Evolutionary conservation across 2,797 vertebrate genomes (phyloP).

Genomic region (Falco rusticolus): DNA sequence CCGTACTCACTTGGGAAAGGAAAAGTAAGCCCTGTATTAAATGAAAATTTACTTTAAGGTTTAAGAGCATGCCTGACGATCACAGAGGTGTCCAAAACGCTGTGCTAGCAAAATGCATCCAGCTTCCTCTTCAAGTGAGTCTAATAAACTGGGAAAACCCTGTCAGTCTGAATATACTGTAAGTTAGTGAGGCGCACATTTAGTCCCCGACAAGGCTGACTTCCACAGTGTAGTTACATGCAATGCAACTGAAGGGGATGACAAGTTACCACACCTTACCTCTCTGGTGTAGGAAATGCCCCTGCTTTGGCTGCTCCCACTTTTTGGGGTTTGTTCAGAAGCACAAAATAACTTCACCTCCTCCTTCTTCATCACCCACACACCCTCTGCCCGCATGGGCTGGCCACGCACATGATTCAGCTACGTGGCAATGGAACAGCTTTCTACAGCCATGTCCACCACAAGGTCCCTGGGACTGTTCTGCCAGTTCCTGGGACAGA

Average conservation of each 20-base stretch:
- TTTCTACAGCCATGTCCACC: neutral
- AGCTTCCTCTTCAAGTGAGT: slow-evolving; percentile 15
- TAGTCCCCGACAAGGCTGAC: slow-evolving; percentile 1
- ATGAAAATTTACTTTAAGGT: neutral
- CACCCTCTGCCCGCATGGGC: rapidly evolving
- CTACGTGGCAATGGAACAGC: neutral
- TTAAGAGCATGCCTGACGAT: neutral
- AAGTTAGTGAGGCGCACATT: neutral
- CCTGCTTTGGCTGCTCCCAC: neutral
- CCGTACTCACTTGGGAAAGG: neutral
- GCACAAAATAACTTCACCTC: neutral
- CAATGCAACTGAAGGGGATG: neutral
- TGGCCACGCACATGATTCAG: neutral
- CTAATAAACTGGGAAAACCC: slow-evolving; percentile 54
- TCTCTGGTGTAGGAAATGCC: neutral
- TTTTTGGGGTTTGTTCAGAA: neutral
- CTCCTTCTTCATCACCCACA: neutral
- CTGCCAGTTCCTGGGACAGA: neutral
- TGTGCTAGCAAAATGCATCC: slow-evolving; percentile 14
- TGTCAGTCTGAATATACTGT: slow-evolving; percentile 8
- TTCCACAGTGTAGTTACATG: neutral
- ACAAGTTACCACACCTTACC: neutral
- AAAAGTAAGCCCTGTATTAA: neutral
- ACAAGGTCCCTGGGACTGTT: neutral
- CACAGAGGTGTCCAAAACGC: neutral